Percentiles rank a stretch among this genome's conserved stretches.
phyloP scores from a whole-genome alignment of 2,888 invertebrate genomes.

The Diploptera punctata region DNA sequence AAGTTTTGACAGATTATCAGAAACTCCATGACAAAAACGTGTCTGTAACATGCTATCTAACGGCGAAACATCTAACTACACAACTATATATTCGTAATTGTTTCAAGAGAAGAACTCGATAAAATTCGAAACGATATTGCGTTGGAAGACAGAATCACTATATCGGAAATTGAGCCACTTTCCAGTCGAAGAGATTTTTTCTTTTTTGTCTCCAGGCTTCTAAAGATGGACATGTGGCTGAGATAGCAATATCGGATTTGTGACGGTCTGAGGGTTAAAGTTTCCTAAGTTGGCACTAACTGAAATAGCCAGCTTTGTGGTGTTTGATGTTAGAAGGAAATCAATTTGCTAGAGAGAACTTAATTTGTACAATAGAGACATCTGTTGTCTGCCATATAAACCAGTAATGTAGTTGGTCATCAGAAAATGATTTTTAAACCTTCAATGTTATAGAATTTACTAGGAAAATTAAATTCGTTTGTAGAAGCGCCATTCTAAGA shows the following conservation, averaged over 20 bases:
- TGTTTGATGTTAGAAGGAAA: background rate
- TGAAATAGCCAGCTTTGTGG: background rate
- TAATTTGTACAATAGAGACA: no score
- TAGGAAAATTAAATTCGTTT: no score
- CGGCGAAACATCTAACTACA: background rate
- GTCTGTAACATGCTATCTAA: background rate
- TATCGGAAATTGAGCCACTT: slow-evolving; percentile 10
- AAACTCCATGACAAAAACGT: background rate
- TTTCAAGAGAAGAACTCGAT: background rate
- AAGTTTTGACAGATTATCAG: background rate
- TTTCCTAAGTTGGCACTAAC: background rate
- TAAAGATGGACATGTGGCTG: slow-evolving; percentile 2
- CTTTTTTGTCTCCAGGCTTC: background rate
- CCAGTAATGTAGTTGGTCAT: no score
- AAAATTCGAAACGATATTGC: background rate
- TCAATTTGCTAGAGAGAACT: background rate
- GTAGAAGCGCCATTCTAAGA: no score
- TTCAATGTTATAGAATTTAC: no score
- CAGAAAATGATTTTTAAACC: no score
- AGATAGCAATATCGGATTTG: slow-evolving; percentile 27
- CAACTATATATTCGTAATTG: background rate
- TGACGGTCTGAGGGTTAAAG: background rate
- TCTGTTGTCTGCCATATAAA: no score
- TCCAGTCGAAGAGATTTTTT: background rate
- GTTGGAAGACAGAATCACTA: background rate